Evolutionary conservation across 2,888 invertebrate species (phyloP), one percentile per base, ranked within the genome.

Genomic region (Onchidella celtica): DNA sequence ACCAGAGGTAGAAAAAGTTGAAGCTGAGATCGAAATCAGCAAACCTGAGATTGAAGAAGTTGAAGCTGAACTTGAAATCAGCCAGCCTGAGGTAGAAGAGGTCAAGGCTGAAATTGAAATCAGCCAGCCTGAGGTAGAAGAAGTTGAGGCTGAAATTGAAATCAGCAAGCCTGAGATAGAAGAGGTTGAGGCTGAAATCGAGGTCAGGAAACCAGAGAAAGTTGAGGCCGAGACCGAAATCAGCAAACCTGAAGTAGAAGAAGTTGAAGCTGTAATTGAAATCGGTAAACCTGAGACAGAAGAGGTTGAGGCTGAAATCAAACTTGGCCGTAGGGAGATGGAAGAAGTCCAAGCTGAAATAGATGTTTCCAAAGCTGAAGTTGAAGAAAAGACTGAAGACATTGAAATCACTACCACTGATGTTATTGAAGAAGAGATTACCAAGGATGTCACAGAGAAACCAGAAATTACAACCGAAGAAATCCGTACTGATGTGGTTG

Each of bases 111-210:
- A 92, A 82, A 89, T 89, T 17, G 85, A 90, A 38, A 90, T 94
- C 86, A 90, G 11, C 36, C 66, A 79, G 36, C 65, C 72, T 9
- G 70, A 76, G 81, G 74, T 82, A 32, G 69, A 72, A 66, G 61
- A 79, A 57, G 84, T 82, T 36, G 80, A 81, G 17, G 81, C 79
- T 34, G 66, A 83, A 40, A 92, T 75, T 40, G 69, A 36, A 40
- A 29, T 81, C 57, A 47, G 24, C 14, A 38, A 79, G 34, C 21
- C 63, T 47, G 69, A 78, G 68, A 72, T 68, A 76, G 95, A 87
- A 74, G 84, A 85, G 27, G 63, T 96, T 74, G 95, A 95, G 91
- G 94, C 94, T 72, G 83, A 69, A 55, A 34, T 83, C 34, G 72
- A 38, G n/a, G 70, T 76, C 57, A 29, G 47, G 82, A 14, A 87